Evolutionary conservation across 2,113 vertebrate species (phyloP), one percentile per base, ranked within the genome.

Genomic region (Larimichthys polyactis): DNA sequence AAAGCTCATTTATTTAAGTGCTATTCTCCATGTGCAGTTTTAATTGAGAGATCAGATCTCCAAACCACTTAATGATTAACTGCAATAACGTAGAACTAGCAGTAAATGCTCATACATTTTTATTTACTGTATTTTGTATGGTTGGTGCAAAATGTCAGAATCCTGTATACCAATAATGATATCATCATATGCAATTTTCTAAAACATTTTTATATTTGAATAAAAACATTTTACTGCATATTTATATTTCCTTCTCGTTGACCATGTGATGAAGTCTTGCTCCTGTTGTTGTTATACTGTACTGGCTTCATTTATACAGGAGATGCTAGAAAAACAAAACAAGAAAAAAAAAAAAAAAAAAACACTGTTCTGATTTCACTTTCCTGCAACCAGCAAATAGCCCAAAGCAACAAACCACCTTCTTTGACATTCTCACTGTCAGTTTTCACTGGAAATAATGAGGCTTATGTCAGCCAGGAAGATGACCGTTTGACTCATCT

Each of bases 361-460:
- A 43, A 29, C 52, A 44, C 32, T 22, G 14, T 52, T 57, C 20
- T 51, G 16, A 76, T 73, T 81, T 73, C 46, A 27, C 48, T 75
- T 84, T 78, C 67, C 73, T 72, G 15, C 27, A 51, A 44, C 49
- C 60, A 71, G 63, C 57, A 73, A 72, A 78, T 46, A 64, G 58
- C 71, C 36, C 36, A n/a, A 51, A 77, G 36, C 68, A 57, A 58
- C 24, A 83, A 70, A 83, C 55, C 51, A 70, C 64, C 44, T 43
- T 68, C 43, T 55, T 3, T 84, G 69, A 69, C 36, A 43, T 70
- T 67, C 59, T 75, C 51, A 29, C 74, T 62, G 59, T 71, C 84
- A 62, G 52, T 71, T 80, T 78, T 76, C 27, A 46, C 44, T 10
- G 36, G 52, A 84, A 84, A 89, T 85, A 89, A 71, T 59, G 77